Evolutionary conservation across 1,140 invertebrate genomes (phyloP).

Genomic region (Drosophila melanica): DNA sequence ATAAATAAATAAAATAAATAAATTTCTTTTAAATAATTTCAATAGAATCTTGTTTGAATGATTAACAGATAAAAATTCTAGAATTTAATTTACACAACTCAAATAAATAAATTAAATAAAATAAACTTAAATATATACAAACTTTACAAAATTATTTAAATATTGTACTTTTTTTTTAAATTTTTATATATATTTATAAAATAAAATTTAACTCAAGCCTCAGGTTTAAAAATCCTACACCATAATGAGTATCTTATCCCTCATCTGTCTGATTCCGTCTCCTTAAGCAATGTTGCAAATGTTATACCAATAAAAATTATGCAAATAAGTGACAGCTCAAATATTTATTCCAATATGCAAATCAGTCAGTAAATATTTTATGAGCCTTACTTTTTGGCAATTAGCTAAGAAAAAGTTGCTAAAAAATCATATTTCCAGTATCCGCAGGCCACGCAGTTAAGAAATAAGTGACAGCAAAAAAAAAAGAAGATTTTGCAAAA

Average conservation of each 20-base stretch:
- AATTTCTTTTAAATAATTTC: not conserved
- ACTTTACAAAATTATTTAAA: too few species aligned
- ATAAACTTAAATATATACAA: too few species aligned
- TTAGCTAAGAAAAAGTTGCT: slow-evolving; percentile 19
- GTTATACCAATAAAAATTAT: slow-evolving; percentile 33
- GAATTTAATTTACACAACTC: too few species aligned
- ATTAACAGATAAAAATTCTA: too few species aligned
- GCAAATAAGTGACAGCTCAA: slow-evolving; percentile 26
- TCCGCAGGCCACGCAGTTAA: slow-evolving; percentile 32
- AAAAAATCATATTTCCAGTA: slow-evolving; percentile 26
- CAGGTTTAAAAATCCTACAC: not conserved
- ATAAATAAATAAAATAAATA: not conserved
- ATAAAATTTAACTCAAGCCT: too few species aligned
- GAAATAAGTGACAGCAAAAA: slow-evolving; percentile 10
- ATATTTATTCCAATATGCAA: slow-evolving; percentile 48
- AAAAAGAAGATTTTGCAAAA: slow-evolving; percentile 29
- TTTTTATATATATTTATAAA: too few species aligned
- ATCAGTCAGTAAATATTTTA: slow-evolving; percentile 41
- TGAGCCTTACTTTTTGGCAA: slow-evolving; percentile 15
- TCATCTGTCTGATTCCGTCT: not conserved
- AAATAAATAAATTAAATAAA: too few species aligned
- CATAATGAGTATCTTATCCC: not conserved
- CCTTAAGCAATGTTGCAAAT: not conserved
- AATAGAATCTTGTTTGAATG: too few species aligned
- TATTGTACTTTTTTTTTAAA: too few species aligned